Evolutionary conservation across 2,113 vertebrate genomes (phyloP).

Genomic region (Xiphorhynchus elegans): DNA sequence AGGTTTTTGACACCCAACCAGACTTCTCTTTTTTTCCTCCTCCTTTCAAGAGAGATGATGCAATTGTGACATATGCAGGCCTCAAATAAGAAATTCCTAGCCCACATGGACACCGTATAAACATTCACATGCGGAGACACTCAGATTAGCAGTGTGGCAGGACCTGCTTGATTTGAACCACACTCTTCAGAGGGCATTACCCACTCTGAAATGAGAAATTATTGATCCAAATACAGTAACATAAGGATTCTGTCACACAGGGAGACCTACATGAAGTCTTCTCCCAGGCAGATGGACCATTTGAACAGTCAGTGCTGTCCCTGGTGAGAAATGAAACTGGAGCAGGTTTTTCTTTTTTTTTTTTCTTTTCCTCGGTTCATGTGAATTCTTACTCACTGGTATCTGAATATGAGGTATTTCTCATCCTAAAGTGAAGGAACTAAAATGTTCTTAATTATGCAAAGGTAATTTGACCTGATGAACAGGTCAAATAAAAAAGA

Average conservation of each 20-base stretch:
- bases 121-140: conserved; percentile 17
- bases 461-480: not conserved
- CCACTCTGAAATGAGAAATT: conserved; percentile 31
- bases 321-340: conserved; percentile 22
- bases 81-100: conserved; percentile 45
- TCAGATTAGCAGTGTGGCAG: not conserved
- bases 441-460: not conserved
- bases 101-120: conserved; percentile 35
- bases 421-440: not conserved
- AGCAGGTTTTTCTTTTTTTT: not conserved
- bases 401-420: not conserved
- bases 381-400: not conserved
- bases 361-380: not conserved
- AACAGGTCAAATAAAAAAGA: not conserved
- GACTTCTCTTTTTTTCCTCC: not conserved
- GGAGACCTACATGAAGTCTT: not conserved
- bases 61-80: conserved; percentile 36
- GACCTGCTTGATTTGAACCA: conserved; percentile 4
- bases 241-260: conserved; percentile 3
- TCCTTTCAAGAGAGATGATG: conserved; percentile 48
- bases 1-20: conserved; percentile 55
- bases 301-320: not conserved
- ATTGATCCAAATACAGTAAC: conserved; percentile 49
- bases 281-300: conserved; percentile 5
- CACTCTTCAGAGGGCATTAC: conserved; percentile 5